phyloP scores from a whole-genome alignment of 1,140 invertebrate species.

The Sogatella furcifera region DNA sequence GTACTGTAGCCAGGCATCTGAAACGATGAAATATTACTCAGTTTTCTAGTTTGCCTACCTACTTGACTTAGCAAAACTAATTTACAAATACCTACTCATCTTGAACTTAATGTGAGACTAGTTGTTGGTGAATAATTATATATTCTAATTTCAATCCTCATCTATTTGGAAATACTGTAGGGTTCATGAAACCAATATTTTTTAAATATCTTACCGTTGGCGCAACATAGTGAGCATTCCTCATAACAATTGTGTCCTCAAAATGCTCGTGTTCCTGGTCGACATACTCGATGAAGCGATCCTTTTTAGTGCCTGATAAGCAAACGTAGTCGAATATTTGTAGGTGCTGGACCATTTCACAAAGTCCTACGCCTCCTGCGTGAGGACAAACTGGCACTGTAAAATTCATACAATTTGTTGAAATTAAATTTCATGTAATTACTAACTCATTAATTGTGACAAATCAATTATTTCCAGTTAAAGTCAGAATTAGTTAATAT shows the following conservation, averaged over 20 bases:
- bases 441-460: no score
- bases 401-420: no score
- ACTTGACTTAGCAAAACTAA: no score
- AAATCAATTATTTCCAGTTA: no score
- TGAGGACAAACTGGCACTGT: slow-evolving; percentile 86
- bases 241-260: slow-evolving; percentile 53
- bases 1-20: slow-evolving; percentile 67
- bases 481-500: no score
- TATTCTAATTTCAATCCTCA: background rate
- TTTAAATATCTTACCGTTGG: slow-evolving; percentile 43
- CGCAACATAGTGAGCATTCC: slow-evolving; percentile 57
- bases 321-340: slow-evolving; percentile 79
- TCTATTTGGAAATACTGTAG: background rate
- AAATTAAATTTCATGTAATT: no score
- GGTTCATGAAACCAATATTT: no score
- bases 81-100: background rate
- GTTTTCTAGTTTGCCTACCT: background rate
- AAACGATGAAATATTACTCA: slow-evolving; percentile 21
- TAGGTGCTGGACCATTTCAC: slow-evolving; percentile 87
- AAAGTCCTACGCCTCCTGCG: slow-evolving; percentile 83
- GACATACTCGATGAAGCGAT: slow-evolving; percentile 72
- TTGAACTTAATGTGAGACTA: background rate
- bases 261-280: slow-evolving; percentile 87
- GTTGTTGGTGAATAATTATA: background rate
- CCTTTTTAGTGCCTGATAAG: slow-evolving; percentile 54